Base-by-base conservation (phyloP, 2,888 invertebrate species). In the Drosophila maculinotata region DNA sequence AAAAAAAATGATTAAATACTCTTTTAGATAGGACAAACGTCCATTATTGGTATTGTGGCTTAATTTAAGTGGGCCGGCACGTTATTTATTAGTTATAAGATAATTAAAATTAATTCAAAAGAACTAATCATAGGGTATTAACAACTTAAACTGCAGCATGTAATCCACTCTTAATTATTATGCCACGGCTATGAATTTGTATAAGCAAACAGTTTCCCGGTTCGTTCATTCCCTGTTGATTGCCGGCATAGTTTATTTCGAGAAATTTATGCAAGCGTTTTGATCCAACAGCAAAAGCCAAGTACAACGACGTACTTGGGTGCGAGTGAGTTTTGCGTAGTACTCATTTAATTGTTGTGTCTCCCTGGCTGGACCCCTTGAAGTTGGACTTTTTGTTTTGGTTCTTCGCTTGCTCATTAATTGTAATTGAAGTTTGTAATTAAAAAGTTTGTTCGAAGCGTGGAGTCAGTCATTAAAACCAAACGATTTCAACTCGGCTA, bases 391-490 rank as follows among this genome's bases (percentile, higher is more conserved):
- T 69, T 59, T 75, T 57, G 59, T 63, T 74, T 67, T 52, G 57
- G 59, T 76, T 67, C 59, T 39, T 58, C 20, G 58, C 59, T 75
- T 60, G 86, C 76, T 85, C 81, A 79, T 79, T 86, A 81, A 81
- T 83, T 81, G 87, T 86, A 88, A 86, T 88, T 86, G 88, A 81
- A 81, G 81, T 88, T 86, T 88, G 87, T 79, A 81, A 88, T 81
- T 81, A 81, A 86, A 81, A 88, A 88, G 81, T 81, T 81, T 81
- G 68, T 76, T 52, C 77, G 69, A 67, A 68, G 73, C 80, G 70
- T 82, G 56, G 60, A 78, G 57, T 71, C 76, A 69, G 88, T 69
- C 88, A 88, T 88, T 81, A 88, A 88, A 88, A 82, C 64, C 63
- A 62, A 83, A 88, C 72, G 80, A 88, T 79, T 79, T 41, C 49